Percentiles rank a stretch among this genome's conserved stretches.
phyloP scores from a whole-genome alignment of 2,797 vertebrate species.

The Hydrocynus forskahlii region DNA sequence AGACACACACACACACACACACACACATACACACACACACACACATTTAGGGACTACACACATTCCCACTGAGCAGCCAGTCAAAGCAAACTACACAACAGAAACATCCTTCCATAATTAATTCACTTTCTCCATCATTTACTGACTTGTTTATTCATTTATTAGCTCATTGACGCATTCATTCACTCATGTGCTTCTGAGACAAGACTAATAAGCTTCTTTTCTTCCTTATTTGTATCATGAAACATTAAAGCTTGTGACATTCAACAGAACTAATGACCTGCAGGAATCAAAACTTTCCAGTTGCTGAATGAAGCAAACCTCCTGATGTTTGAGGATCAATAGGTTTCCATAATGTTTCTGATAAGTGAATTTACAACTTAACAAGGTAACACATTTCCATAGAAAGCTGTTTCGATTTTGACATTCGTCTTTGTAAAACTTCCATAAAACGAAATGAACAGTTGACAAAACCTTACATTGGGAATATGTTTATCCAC shows the following conservation, averaged over 20 bases:
- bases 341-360: too few species aligned
- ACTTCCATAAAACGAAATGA: too few species aligned
- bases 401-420: too few species aligned
- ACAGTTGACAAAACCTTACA: too few species aligned
- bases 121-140: background rate
- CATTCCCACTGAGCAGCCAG: constrained; percentile 78
- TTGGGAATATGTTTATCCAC: too few species aligned
- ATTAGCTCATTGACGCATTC: background rate
- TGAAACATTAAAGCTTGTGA: background rate
- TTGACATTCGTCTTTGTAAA: too few species aligned
- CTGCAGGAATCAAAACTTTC: background rate
- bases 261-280: background rate
- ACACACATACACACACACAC: constrained; percentile 60
- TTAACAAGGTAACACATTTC: too few species aligned
- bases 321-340: too few species aligned
- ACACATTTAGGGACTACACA: constrained; percentile 66
- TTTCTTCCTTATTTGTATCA: background rate
- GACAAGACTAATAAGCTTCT: background rate
- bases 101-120: constrained; percentile 67
- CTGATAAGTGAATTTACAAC: too few species aligned
- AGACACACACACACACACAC: constrained; percentile 52
- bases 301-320: background rate
- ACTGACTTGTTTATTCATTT: background rate
- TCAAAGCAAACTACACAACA: constrained; percentile 81
- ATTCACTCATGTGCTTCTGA: background rate